Evolutionary conservation across 92 coral and sea anemone genomes (phyloP), one percentile per base, ranked within the genome.

Genomic region (Phenganax stokvisi): DNA sequence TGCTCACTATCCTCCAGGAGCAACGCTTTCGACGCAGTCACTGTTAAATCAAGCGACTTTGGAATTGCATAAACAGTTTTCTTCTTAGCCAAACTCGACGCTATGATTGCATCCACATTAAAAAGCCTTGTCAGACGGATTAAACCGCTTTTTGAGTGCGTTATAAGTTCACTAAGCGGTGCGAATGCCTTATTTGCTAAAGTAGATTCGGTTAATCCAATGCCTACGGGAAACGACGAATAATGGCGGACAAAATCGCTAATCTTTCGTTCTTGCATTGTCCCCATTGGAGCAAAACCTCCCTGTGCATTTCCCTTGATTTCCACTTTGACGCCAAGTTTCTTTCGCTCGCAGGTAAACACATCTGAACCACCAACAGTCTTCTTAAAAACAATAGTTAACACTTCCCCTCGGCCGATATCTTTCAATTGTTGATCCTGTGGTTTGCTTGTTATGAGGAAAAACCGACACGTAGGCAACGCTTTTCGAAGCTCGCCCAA

Each of bases 201-300:
- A 4, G 83, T 79, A 55, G 83, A 79, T 20, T 79, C 83, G 29
- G 72, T 79, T 13, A 79, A 51, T 30, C 61, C 83, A 54, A 79
- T 79, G 55, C 74, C 83, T 1, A 79, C 69, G 55, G 83, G 83
- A 79, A 79, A 79, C 3, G 83, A 63, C 44, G 83, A 79, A 64
- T 79, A 79, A 51, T 63, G 83, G 74, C 83, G 83, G 15, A 79
- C 83, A 25, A 79, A 79, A 44, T 79, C 83, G 30, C 62, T 79
- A 0, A 79, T 79, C 13, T 65, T 63, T 12, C 74, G 58, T 15
- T 79, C 83, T 12, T 51, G 13, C 25, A 60, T 63, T 1, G 83
- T 79, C 29, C 72, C 83, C 83, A 79, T 79, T 12, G 83, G 74
- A 0, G 83, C 83, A 79, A 79, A 79, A 3, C 83, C 83, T 37